Evolutionary conservation across 2,888 invertebrate genomes (phyloP).

Genomic region (Himalopsyche tibetana): DNA sequence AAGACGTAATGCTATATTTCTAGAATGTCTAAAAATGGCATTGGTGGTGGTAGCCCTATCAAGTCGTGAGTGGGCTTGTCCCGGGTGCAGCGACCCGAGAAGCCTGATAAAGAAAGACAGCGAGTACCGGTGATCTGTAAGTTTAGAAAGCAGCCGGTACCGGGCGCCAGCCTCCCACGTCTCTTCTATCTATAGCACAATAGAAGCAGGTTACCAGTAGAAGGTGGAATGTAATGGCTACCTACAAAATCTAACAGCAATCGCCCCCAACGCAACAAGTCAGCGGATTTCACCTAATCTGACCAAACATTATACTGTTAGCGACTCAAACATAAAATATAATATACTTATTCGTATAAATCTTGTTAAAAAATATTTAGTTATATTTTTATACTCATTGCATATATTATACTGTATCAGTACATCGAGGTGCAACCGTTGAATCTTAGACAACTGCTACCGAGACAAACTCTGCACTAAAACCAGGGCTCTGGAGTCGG

Average conservation of each 20-base stretch:
- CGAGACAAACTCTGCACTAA: too few species aligned
- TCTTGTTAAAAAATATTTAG: too few species aligned
- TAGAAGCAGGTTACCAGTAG: constrained; percentile 35
- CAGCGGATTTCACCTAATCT: background rate
- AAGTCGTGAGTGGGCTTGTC: constrained; percentile 49
- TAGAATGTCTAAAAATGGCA: too few species aligned
- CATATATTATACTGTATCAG: too few species aligned
- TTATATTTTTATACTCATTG: too few species aligned
- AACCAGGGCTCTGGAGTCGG: too few species aligned
- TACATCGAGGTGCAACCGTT: too few species aligned
- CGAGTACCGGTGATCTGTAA: constrained; percentile 48
- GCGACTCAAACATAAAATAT: too few species aligned
- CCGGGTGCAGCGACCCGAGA: constrained; percentile 52
- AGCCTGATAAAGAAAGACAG: constrained; percentile 49
- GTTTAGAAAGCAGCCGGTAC: constrained; percentile 62
- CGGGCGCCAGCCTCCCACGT: constrained; percentile 46
- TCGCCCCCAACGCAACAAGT: background rate
- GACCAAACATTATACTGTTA: too few species aligned
- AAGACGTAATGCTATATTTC: too few species aligned
- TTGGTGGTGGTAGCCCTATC: constrained; percentile 46
- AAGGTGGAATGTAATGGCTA: constrained; percentile 14
- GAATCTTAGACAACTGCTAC: too few species aligned
- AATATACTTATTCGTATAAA: too few species aligned
- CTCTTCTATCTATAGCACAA: constrained; percentile 44
- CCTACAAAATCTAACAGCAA: constrained; percentile 4